phyloP scores from a whole-genome alignment of 2,888 invertebrate genomes.

The Sialis lutaria region DNA sequence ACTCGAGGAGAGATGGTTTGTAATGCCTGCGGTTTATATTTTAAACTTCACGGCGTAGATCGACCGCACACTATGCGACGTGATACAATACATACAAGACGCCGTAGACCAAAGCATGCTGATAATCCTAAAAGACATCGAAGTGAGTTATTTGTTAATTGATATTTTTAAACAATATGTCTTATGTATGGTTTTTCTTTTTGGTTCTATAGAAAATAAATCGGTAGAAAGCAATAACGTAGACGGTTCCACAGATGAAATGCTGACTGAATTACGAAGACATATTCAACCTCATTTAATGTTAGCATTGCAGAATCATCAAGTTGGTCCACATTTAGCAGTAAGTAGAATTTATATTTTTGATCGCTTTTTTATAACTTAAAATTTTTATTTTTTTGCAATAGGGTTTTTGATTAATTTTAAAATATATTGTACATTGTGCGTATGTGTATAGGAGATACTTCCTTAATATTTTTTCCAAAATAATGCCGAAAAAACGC shows the following conservation, averaged over 20 bases:
- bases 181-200: neutral
- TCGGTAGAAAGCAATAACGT: conserved; percentile 6
- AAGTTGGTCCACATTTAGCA: neutral
- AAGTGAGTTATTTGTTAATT: no score
- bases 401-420: no score
- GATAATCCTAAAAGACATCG: conserved; percentile 17
- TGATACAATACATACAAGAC: conserved; percentile 88
- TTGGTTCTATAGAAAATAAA: neutral
- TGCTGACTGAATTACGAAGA: conserved; percentile 48
- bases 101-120: conserved; percentile 68
- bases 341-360: neutral
- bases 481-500: no score
- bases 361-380: no score
- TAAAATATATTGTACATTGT: no score
- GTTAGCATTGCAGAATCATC: conserved; percentile 29
- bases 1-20: conserved; percentile 96
- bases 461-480: no score
- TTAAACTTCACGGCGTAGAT: conserved; percentile 87
- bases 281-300: conserved; percentile 55
- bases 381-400: no score
- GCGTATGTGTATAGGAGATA: no score
- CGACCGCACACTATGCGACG: conserved; percentile 90
- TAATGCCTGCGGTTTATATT: conserved; percentile 96
- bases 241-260: conserved; percentile 40
- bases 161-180: no score